These are phyloP conservation scores for Brachionus koreanus DNA, from an alignment of 1,140 invertebrate genomes.

Conservation along the genomic window DNA sequence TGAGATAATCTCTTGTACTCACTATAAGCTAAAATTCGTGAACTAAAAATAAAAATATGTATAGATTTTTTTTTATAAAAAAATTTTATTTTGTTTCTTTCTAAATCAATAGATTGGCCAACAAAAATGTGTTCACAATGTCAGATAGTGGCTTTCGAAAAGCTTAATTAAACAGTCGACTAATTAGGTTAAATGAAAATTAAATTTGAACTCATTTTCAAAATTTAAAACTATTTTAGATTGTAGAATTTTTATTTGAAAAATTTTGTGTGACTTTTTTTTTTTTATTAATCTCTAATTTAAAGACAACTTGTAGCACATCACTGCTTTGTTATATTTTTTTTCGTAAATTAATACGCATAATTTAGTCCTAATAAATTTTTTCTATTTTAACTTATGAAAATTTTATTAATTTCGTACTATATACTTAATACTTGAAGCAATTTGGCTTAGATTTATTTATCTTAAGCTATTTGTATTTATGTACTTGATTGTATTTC, in stretches of 20 bases:
- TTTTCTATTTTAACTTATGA: neutral
- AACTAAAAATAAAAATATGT: neutral
- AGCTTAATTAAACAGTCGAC: neutral
- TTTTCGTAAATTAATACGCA: neutral
- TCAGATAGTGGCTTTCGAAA: neutral
- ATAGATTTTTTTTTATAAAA: too few species aligned
- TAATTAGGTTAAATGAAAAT: neutral
- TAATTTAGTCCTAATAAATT: neutral
- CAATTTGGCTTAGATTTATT: neutral
- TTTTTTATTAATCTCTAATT: neutral
- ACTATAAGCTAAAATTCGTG: neutral
- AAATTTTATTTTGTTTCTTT: neutral
- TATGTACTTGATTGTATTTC: neutral
- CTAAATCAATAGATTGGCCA: neutral
- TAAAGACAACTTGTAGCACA: neutral
- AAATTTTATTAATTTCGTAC: neutral
- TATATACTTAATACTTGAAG: neutral
- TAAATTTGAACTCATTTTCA: neutral
- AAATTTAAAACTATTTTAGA: neutral
- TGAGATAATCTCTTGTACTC: neutral
- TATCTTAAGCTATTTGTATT: neutral
- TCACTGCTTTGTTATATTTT: neutral
- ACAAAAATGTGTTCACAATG: neutral
- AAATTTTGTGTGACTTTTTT: neutral
- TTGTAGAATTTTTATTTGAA: neutral